Evolutionary conservation across 2,888 invertebrate species (phyloP).

Genomic region (Drosophila helvetica): DNA sequence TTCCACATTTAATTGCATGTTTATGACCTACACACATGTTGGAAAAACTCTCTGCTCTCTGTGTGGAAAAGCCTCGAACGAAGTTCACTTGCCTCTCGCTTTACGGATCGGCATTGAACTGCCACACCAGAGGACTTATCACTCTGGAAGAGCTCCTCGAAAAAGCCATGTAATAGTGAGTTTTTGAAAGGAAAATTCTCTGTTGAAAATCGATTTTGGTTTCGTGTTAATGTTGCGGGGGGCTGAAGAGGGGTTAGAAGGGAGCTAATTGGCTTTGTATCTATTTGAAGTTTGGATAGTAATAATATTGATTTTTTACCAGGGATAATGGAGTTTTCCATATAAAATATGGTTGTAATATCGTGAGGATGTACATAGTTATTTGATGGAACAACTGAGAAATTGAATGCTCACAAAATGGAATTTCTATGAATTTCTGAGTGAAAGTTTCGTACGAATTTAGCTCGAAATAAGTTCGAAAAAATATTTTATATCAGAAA

Average conservation of each 20-base stretch:
- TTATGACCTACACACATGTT: constrained; percentile 60
- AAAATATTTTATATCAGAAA: too few species aligned
- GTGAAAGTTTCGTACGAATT: too few species aligned
- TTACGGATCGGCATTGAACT: constrained; percentile 63
- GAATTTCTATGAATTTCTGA: too few species aligned
- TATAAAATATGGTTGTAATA: too few species aligned
- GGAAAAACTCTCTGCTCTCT: background rate
- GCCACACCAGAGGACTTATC: constrained; percentile 54
- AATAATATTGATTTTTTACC: constrained; percentile 27
- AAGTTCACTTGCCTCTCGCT: constrained; percentile 64
- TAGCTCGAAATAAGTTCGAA: too few species aligned
- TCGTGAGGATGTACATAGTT: too few species aligned
- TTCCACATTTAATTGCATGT: constrained; percentile 59
- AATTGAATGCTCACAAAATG: too few species aligned
- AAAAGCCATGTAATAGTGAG: background rate
- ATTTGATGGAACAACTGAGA: too few species aligned
- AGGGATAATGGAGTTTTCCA: background rate
- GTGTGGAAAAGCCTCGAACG: constrained; percentile 7
- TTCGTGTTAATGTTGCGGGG: background rate
- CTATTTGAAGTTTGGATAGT: constrained; percentile 9
- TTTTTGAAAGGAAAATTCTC: constrained; percentile 15
- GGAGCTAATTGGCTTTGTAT: constrained; percentile 14
- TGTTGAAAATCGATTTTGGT: constrained; percentile 44
- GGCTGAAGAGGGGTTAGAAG: background rate
- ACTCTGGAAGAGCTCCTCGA: constrained; percentile 31